Conservation (phyloP, 2,888 invertebrate genomes). For the Plebejus melissa region DNA sequence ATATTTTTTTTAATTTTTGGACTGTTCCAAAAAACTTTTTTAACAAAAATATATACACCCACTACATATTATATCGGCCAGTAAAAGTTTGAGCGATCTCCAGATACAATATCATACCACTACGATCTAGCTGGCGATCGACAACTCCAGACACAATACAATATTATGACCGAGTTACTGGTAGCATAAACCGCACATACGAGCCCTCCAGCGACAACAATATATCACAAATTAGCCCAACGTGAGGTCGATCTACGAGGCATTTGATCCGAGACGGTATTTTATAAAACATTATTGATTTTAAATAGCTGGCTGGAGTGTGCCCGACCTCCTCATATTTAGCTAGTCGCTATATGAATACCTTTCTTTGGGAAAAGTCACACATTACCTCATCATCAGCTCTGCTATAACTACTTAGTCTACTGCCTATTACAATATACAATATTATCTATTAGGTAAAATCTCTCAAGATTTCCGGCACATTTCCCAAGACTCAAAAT, state of each 20-base stretch:
- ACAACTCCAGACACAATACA: not conserved
- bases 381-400: not conserved
- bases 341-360: constrained; percentile 49
- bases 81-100: not conserved
- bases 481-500: too few species aligned
- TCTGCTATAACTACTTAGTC: not conserved
- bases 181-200: not conserved
- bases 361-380: constrained; percentile 39
- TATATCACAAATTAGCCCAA: constrained; percentile 34
- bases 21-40: too few species aligned
- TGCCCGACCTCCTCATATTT: constrained; percentile 52
- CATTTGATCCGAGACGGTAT: constrained; percentile 63
- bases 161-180: not conserved
- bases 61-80: too few species aligned
- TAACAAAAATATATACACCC: too few species aligned
- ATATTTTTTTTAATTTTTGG: too few species aligned
- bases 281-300: constrained; percentile 76
- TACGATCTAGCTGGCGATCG: not conserved
- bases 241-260: constrained; percentile 48
- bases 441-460: too few species aligned
- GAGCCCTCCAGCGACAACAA: not conserved
- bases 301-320: constrained; percentile 51
- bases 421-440: too few species aligned
- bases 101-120: not conserved
- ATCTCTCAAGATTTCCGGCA: too few species aligned